These are phyloP conservation scores for Zoanthus gigantus DNA, from an alignment of 92 coral and sea anemone species.

Conservation along the genomic window DNA sequence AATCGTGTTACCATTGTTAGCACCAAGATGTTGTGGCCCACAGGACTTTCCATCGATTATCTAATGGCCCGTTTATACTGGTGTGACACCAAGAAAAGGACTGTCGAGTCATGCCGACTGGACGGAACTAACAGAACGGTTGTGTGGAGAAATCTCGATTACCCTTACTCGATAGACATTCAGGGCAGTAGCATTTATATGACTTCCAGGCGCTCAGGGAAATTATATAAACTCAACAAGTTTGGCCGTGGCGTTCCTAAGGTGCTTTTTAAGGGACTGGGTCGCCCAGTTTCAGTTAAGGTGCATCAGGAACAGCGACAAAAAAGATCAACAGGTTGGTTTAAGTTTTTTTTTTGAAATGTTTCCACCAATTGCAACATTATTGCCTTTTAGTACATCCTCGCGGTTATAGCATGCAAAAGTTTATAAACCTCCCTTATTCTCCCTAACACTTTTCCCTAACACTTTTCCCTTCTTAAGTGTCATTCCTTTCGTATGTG, in stretches of 20 bases:
- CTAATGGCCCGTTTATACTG: conserved; percentile 77
- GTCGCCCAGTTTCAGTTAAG: conserved; percentile 73
- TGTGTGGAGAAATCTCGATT: conserved; percentile 54
- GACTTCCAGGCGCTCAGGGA: conserved; percentile 62
- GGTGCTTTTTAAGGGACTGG: conserved; percentile 63
- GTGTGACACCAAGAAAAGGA: conserved; percentile 80
- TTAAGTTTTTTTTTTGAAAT: neutral
- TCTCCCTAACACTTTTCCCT: no score
- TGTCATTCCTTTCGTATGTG: neutral
- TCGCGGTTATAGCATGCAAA: neutral
- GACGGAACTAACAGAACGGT: conserved; percentile 74
- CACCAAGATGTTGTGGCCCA: conserved; percentile 74
- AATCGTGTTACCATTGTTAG: conserved; percentile 66
- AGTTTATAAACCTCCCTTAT: neutral
- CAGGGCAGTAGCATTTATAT: conserved; percentile 80
- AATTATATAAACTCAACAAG: conserved; percentile 76
- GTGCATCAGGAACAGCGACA: conserved; percentile 84
- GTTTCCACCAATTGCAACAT: neutral
- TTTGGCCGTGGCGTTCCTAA: conserved; percentile 75
- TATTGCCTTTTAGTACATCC: neutral
- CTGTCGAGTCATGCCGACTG: conserved; percentile 66
- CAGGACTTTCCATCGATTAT: conserved; percentile 82
- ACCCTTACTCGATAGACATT: conserved; percentile 79
- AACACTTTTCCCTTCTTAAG: neutral
- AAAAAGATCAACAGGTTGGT: conserved; percentile 56